Evolutionary conservation across 2,888 invertebrate species (phyloP), one percentile per base, ranked within the genome.

Genomic region (Leucozona laternaria): DNA sequence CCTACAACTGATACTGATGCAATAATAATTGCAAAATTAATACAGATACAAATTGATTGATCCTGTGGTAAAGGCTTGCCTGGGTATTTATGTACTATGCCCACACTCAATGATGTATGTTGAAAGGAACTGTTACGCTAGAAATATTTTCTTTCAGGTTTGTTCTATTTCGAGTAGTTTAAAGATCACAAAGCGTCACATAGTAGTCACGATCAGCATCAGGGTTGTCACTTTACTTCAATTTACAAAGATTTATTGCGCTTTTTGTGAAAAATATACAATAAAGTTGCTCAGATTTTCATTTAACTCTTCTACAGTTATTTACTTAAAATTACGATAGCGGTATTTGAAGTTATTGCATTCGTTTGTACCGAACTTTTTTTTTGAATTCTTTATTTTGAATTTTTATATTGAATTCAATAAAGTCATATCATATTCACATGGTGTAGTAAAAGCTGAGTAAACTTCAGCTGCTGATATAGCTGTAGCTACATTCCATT

Each of bases 1-100:
- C 8, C 2, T 17, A 45, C 17, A 10, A 58, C 11, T 11, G 13
- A 22, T 25, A 62, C 40, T 40, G 48, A 48, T 48, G 64, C 45
- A 66, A 66, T 50, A 66, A 66, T 66, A 50, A 66, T 66, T 66
- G 48, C 37, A 37, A 22, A 53, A 22, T 50, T 15, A 58, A 58
- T 50, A 50, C 34, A 25, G n/a, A n/a, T n/a, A n/a, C 4, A 37
- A 68, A 68, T 68, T 68, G 37, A 68, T 53, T 50, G 68, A 37
- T 50, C 10, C 48, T 66, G 11, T 10, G 1, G 50, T 15, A 20
- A 66, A 34, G 11, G 34, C 50, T 68, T 53, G 50, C 4, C 50
- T 25, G 8, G 8, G 17, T n/a, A 25, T 31, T 6, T 50, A 31
- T 20, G 17, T 53, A 8, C 34, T 15, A 22, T 57, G 10, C 70